Percentiles rank a stretch among this genome's conserved stretches.
phyloP scores from a whole-genome alignment of 2,113 vertebrate species.

The Pterophyllum scalare region DNA sequence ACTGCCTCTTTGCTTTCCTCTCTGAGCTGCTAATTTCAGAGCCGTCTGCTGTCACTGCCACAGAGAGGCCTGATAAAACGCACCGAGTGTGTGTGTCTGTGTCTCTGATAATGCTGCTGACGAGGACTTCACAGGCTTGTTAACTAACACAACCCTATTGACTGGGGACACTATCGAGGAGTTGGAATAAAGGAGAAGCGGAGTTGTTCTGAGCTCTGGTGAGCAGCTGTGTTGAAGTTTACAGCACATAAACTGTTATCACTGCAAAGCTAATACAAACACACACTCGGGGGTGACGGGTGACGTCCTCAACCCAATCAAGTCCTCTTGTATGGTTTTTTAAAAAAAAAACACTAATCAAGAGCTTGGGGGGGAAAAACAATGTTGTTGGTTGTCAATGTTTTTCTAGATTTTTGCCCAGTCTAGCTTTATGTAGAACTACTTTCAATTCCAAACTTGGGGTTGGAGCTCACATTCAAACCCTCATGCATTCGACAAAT shows the following conservation, averaged over 20 bases:
- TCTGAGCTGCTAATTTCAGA: constrained; percentile 54
- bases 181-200: constrained; percentile 14
- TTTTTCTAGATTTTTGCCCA: constrained; percentile 17
- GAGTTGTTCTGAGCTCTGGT: constrained; percentile 10
- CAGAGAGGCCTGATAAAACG: constrained; percentile 49
- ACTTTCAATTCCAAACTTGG: neutral
- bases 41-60: constrained; percentile 40
- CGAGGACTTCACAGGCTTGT: constrained; percentile 48
- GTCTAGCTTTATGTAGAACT: constrained; percentile 7
- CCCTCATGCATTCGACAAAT: neutral
- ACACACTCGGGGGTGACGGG: constrained; percentile 18
- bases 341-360: neutral
- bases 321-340: neutral
- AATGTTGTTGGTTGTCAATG: neutral
- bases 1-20: constrained; percentile 43
- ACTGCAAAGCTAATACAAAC: neutral
- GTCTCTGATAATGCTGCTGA: constrained; percentile 47
- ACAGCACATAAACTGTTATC: constrained; percentile 34
- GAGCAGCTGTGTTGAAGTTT: constrained; percentile 46
- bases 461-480: neutral
- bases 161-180: constrained; percentile 48
- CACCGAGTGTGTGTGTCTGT: constrained; percentile 10
- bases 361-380: no score
- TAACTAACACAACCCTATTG: constrained; percentile 62
- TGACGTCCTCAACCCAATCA: neutral